Conservation (phyloP, 2,888 invertebrate species). For the Piscicola geometra region DNA sequence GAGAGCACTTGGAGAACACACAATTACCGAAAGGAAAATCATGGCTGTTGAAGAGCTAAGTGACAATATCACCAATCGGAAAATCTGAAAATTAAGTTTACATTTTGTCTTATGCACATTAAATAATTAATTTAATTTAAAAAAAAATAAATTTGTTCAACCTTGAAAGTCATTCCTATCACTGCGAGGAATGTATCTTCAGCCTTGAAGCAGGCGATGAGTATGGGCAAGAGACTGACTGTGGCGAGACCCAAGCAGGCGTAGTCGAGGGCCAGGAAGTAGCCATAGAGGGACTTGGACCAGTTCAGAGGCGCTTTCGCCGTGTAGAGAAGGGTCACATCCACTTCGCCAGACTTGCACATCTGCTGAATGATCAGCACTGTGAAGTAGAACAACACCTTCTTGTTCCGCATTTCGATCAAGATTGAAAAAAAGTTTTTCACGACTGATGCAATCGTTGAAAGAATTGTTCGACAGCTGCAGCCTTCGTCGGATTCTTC, state of each 20-base stretch:
- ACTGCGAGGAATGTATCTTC: slow-evolving; percentile 50
- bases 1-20: slow-evolving; percentile 51
- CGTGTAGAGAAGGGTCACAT: slow-evolving; percentile 52
- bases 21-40: slow-evolving; percentile 50
- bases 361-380: slow-evolving; percentile 47
- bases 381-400: slow-evolving; percentile 47
- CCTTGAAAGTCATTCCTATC: slow-evolving; percentile 50
- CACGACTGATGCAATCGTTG: neutral
- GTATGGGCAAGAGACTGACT: slow-evolving; percentile 50
- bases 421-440: slow-evolving; percentile 11
- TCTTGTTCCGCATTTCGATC: neutral
- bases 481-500: neutral
- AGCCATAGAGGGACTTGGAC: slow-evolving; percentile 51
- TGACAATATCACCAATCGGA: slow-evolving; percentile 48
- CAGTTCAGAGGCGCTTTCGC: slow-evolving; percentile 51
- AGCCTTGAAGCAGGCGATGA: slow-evolving; percentile 45
- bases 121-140: no score
- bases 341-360: slow-evolving; percentile 53
- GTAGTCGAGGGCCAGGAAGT: slow-evolving; percentile 53
- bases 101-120: no score
- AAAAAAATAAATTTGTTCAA: no score
- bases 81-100: no score
- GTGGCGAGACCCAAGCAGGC: slow-evolving; percentile 52
- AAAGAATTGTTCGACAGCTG: neutral
- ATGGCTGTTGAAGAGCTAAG: slow-evolving; percentile 47